Conservation (phyloP, 92 coral and sea anemone genomes). For the Porites divaricata region DNA sequence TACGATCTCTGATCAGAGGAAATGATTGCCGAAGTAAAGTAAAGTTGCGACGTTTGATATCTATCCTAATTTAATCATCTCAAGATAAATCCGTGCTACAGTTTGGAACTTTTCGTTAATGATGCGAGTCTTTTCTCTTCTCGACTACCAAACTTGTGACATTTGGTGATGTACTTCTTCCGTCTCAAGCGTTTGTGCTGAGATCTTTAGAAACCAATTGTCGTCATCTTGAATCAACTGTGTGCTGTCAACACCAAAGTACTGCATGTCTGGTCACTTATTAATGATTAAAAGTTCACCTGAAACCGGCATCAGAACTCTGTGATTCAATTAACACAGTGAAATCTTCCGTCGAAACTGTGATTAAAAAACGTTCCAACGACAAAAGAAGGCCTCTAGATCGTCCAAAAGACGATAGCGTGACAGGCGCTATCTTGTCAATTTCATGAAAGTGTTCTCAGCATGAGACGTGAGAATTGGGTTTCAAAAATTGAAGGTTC, state of each 20-base stretch:
- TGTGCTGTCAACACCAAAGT: constrained; percentile 3
- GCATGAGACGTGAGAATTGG: constrained; percentile 9
- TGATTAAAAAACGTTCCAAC: neutral
- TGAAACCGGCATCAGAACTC: neutral
- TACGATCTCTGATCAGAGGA: neutral
- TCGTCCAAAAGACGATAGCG: neutral
- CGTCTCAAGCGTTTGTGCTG: neutral
- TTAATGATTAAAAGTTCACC: constrained; percentile 9
- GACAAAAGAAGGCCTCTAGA: neutral
- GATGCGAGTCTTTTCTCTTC: too few relatives aligned
- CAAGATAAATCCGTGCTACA: neutral
- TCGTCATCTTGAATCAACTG: constrained; percentile 11
- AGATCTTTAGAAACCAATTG: constrained; percentile 21
- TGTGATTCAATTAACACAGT: neutral
- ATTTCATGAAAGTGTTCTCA: constrained; percentile 4
- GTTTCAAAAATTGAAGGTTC: neutral
- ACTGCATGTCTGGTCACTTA: neutral
- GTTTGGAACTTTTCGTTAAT: neutral
- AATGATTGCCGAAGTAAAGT: neutral
- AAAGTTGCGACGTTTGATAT: neutral
- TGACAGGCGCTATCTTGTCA: constrained; percentile 4
- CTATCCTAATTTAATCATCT: neutral
- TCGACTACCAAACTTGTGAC: neutral
- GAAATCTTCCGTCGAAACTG: neutral
- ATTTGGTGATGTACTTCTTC: neutral